These are phyloP conservation scores for Drosophila pseudotakahashii DNA, from an alignment of 2,888 invertebrate genomes.

Conservation along the genomic window DNA sequence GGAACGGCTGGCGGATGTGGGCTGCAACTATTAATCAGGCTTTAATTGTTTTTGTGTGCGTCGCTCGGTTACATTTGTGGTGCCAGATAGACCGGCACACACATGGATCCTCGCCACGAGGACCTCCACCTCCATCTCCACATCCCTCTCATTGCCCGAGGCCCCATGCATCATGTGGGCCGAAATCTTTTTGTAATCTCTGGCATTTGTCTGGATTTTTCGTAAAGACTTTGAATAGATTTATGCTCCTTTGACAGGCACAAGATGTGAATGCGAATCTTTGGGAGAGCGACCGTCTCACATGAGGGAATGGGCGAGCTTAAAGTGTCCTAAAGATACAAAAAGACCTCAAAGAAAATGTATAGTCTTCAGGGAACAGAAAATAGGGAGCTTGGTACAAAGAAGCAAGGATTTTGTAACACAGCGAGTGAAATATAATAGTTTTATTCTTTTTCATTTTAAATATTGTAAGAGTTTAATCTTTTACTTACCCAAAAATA, in stretches of 20 bases:
- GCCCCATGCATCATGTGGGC: conserved; percentile 76
- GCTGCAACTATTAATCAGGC: conserved; percentile 80
- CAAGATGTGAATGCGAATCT: conserved; percentile 73
- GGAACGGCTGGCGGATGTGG: conserved; percentile 61
- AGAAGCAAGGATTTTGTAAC: background rate
- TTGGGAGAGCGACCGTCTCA: conserved; percentile 19
- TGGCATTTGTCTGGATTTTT: conserved; percentile 81
- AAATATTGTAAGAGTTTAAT: too few relatives aligned
- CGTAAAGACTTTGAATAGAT: conserved; percentile 80
- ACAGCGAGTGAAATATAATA: too few relatives aligned
- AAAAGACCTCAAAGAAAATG: conserved; percentile 3
- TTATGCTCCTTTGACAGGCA: conserved; percentile 77
- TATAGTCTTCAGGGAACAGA: background rate
- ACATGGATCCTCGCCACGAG: conserved; percentile 13
- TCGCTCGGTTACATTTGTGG: conserved; percentile 57
- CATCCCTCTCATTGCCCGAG: conserved; percentile 20
- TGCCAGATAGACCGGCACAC: conserved; percentile 43
- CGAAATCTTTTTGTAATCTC: conserved; percentile 81
- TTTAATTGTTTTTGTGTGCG: conserved; percentile 71
- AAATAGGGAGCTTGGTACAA: background rate
- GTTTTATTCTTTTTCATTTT: too few relatives aligned
- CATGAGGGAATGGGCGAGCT: conserved; percentile 46
- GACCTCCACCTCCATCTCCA: conserved; percentile 3
- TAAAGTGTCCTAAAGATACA: conserved; percentile 71
- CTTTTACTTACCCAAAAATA: too few relatives aligned